Evolutionary conservation across 2,888 invertebrate species (phyloP).

Genomic region (Dromius quadrimaculatus): DNA sequence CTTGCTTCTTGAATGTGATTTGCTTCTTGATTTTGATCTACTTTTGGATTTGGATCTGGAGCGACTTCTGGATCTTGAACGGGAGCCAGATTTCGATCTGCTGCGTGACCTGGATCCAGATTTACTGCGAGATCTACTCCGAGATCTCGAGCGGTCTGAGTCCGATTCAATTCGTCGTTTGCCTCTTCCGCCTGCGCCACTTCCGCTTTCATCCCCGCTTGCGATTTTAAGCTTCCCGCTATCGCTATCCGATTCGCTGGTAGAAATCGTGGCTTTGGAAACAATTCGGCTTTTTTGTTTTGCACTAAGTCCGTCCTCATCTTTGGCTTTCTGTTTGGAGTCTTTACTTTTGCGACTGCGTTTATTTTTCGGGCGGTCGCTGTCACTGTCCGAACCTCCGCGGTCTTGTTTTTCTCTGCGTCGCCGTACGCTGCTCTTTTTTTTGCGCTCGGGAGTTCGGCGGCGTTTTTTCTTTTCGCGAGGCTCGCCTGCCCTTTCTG

Average conservation of each 20-base stretch:
- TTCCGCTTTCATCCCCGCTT: slow-evolving; percentile 69
- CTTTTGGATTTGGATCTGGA: slow-evolving; percentile 61
- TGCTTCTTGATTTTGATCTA: slow-evolving; percentile 55
- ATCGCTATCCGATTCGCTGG: slow-evolving; percentile 84
- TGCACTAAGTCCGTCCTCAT: slow-evolving; percentile 78
- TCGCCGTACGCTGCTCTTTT: slow-evolving; percentile 64
- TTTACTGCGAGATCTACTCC: slow-evolving; percentile 61
- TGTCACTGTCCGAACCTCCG: slow-evolving; percentile 77
- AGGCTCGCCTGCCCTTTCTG: slow-evolving; percentile 64
- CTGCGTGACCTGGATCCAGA: slow-evolving; percentile 66
- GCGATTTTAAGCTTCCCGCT: slow-evolving; percentile 69
- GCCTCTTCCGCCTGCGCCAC: slow-evolving; percentile 67
- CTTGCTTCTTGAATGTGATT: slow-evolving; percentile 62
- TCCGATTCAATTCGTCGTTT: slow-evolving; percentile 75
- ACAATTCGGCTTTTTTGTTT: slow-evolving; percentile 91
- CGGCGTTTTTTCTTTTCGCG: slow-evolving; percentile 62
- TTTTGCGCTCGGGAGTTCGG: slow-evolving; percentile 63
- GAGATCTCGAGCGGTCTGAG: slow-evolving; percentile 68
- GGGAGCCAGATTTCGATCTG: slow-evolving; percentile 63
- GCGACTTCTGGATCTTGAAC: slow-evolving; percentile 60
- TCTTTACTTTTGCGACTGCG: slow-evolving; percentile 61
- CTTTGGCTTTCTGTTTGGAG: slow-evolving; percentile 60
- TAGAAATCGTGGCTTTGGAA: slow-evolving; percentile 95
- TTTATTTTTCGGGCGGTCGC: slow-evolving; percentile 75
- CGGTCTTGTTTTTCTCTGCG: slow-evolving; percentile 62